Base-by-base conservation (phyloP, 2,888 invertebrate species). In the Drosophila meridiana region DNA sequence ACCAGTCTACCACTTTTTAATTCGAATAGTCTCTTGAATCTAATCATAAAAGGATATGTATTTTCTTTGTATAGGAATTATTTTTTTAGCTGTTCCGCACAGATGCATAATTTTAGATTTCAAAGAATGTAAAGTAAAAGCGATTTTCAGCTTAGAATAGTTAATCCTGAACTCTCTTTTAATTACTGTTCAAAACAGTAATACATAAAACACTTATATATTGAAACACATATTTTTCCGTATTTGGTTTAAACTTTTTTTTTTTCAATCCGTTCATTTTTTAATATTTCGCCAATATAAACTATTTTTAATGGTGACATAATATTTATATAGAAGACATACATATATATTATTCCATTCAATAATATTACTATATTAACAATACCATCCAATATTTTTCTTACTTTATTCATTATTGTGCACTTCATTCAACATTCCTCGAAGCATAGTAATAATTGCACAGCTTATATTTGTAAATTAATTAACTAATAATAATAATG, bases 371-470 rank as follows among this genome's bases (percentile, higher is more conserved):
- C 20, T 26, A 26, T 3, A 8, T 58, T 58, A 32, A 5, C 0
- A 45, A 14, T 11, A 9, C 11, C 30, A 32, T 8, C 8, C 9
- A 20, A 40, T 52, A 57, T 43, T 43, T 43, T 60, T 53, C 61
- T 78, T 76, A 78, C 78, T 68, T 78, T 52, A 57, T 32, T 60
- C 73, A 76, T 76, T 59, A 47, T 78, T 30, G 30, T 40, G 34
- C 73, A 76, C 73, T 67, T 62, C 64, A 9, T 56, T 30, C n/a
- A 56, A 48, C 26, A 36, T 52, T 28, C 4, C 34, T n/a, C 14
- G 32, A 26, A 57, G 38, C 34, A 58, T 36, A 59, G 11, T 50
- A 66, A 43, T 20, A 34, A 38, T 47, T 60, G 66, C 78, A 78
- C 78, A 59, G 42, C 28, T 61, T 26, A 40, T 40, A 32, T 53